Conservation (phyloP, 2,888 invertebrate species). For the Scotopteryx bipunctaria region DNA sequence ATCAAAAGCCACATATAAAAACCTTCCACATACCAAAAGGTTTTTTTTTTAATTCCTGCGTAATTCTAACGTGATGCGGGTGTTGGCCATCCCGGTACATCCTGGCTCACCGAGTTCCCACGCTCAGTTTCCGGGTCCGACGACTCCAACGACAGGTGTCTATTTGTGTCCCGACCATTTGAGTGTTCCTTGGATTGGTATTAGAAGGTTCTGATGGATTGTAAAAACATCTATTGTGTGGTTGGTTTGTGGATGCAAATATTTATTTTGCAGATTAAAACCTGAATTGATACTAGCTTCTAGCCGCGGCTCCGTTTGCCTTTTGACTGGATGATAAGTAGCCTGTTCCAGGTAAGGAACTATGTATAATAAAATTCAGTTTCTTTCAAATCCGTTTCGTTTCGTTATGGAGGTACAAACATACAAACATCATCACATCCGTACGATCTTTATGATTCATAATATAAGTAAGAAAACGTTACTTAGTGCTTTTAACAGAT, state of each 20-base stretch:
- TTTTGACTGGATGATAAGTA: too few species aligned
- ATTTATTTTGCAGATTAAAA: not conserved
- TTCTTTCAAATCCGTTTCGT: too few species aligned
- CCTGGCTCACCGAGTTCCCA: slow-evolving; percentile 17
- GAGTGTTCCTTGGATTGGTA: slow-evolving; percentile 16
- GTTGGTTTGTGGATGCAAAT: slow-evolving; percentile 11
- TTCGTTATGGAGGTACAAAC: too few species aligned
- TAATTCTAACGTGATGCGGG: slow-evolving; percentile 22
- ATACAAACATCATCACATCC: too few species aligned
- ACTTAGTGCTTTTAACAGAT: not conserved
- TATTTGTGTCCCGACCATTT: slow-evolving; percentile 8
- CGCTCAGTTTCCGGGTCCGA: slow-evolving; percentile 44
- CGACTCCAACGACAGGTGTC: too few species aligned
- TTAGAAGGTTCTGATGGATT: slow-evolving; percentile 18
- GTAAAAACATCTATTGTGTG: slow-evolving; percentile 16
- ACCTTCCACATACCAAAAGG: not conserved
- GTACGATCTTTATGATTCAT: too few species aligned
- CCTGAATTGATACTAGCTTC: too few species aligned
- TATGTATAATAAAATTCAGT: too few species aligned
- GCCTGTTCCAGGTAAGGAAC: too few species aligned
- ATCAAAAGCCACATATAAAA: slow-evolving; percentile 8
- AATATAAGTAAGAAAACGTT: not conserved
- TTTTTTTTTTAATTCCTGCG: slow-evolving; percentile 7
- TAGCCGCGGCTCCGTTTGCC: too few species aligned
- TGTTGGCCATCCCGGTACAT: slow-evolving; percentile 13